Evolutionary conservation across 2,797 vertebrate species (phyloP).

Genomic region (Megaceryle alcyon): DNA sequence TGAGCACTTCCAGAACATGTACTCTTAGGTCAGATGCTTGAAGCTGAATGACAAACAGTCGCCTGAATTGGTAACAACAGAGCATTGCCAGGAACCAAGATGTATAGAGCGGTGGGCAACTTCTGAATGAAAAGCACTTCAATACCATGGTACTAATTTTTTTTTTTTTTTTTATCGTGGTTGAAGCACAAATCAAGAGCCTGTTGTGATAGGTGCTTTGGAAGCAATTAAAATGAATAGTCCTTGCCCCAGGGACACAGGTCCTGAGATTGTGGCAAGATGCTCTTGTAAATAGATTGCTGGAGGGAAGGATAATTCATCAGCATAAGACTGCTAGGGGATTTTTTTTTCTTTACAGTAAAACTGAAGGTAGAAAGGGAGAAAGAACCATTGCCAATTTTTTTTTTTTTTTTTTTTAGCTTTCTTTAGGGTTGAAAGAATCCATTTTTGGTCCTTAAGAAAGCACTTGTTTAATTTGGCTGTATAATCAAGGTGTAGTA

Average conservation of each 20-base stretch:
- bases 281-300: constrained; percentile 43
- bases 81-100: not conserved
- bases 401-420: not conserved
- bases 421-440: constrained; percentile 10
- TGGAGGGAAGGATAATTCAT: constrained; percentile 35
- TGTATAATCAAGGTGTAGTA: constrained; percentile 65
- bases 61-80: not conserved
- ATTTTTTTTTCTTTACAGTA: not conserved
- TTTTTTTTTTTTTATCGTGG: not conserved
- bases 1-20: not conserved
- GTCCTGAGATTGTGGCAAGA: constrained; percentile 37
- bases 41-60: not conserved
- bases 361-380: not conserved
- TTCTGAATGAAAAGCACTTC: not conserved
- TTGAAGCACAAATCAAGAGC: not conserved
- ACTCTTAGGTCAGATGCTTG: not conserved
- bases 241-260: constrained; percentile 15
- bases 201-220: constrained; percentile 41
- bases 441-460: constrained; percentile 34
- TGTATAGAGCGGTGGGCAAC: not conserved
- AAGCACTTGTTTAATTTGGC: constrained; percentile 67
- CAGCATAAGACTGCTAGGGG: not conserved
- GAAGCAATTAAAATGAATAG: constrained; percentile 62
- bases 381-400: not conserved
- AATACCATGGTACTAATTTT: not conserved